A percentile compares a stretch with the other conserved stretches of the same genome.
Conservation (phyloP, 1,140 invertebrate genomes). For the Temnothorax nylanderi region DNA sequence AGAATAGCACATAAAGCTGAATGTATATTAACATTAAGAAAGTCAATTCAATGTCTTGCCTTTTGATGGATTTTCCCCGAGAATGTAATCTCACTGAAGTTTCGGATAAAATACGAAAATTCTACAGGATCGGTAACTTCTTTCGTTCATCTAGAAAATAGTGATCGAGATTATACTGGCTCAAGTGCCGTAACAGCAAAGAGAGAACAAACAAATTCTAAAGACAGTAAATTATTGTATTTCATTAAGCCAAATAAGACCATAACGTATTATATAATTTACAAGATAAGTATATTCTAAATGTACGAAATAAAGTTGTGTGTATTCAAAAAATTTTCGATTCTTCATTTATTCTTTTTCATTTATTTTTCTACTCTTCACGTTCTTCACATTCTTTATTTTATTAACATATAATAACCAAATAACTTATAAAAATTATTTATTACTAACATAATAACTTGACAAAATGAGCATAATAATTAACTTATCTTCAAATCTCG, state of each 20-base stretch:
- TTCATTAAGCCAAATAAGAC: conserved; percentile 62
- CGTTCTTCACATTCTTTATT: neutral
- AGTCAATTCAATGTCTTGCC: conserved; percentile 61
- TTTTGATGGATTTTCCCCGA: conserved; percentile 47
- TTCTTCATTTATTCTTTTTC: neutral
- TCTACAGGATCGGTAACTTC: conserved; percentile 24
- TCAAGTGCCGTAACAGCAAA: conserved; percentile 49
- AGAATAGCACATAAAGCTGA: conserved; percentile 39
- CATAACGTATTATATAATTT: conserved; percentile 61
- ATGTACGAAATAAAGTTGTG: conserved; percentile 54
- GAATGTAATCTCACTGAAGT: conserved; percentile 45
- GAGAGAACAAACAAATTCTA: conserved; percentile 56
- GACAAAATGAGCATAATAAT: neutral
- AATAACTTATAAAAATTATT: neutral
- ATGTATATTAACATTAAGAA: conserved; percentile 56
- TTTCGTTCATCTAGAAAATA: conserved; percentile 41
- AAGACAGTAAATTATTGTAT: conserved; percentile 58
- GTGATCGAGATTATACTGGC: conserved; percentile 42
- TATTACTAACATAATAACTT: neutral
- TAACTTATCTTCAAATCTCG: neutral
- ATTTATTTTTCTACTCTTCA: neutral
- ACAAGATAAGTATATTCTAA: conserved; percentile 49
- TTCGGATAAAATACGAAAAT: conserved; percentile 40
- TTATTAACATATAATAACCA: neutral
- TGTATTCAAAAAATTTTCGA: conserved; percentile 41